These are phyloP conservation scores for Lamprologus lemairii DNA, from an alignment of 2,113 vertebrate genomes.

Conservation along the genomic window DNA sequence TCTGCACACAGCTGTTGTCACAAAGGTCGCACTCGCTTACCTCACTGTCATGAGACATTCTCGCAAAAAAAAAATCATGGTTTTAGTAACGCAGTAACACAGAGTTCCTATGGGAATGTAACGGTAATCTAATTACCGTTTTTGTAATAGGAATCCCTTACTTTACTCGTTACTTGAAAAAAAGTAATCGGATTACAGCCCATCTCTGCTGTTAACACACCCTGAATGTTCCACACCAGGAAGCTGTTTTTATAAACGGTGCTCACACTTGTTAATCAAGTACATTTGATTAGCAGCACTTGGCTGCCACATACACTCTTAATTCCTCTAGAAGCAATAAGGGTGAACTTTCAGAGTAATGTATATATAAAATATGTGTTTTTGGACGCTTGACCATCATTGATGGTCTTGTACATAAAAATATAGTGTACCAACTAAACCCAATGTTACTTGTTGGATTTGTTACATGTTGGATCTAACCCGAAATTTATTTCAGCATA, in stretches of 20 bases:
- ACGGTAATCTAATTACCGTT: background rate
- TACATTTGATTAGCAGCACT: background rate
- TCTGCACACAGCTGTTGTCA: too few species aligned
- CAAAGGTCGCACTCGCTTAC: rapidly evolving
- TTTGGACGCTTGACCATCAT: background rate
- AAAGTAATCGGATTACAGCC: background rate
- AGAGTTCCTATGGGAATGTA: rapidly evolving
- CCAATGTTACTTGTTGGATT: background rate
- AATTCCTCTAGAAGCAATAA: background rate
- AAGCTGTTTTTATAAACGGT: background rate
- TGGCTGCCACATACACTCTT: background rate
- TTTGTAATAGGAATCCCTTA: background rate
- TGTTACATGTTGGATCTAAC: background rate
- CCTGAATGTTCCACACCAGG: background rate
- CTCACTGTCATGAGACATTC: background rate
- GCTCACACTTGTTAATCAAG: background rate
- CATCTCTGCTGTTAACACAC: background rate
- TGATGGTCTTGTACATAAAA: background rate
- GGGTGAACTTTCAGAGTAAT: background rate
- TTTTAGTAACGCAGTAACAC: rapidly evolving
- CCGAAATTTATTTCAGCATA: background rate
- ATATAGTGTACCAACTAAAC: background rate
- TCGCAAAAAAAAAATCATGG: background rate
- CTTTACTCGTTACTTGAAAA: background rate
- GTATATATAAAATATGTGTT: background rate